Evolutionary conservation across 2,888 invertebrate species (phyloP).

Genomic region (Nomada ferruginata): DNA sequence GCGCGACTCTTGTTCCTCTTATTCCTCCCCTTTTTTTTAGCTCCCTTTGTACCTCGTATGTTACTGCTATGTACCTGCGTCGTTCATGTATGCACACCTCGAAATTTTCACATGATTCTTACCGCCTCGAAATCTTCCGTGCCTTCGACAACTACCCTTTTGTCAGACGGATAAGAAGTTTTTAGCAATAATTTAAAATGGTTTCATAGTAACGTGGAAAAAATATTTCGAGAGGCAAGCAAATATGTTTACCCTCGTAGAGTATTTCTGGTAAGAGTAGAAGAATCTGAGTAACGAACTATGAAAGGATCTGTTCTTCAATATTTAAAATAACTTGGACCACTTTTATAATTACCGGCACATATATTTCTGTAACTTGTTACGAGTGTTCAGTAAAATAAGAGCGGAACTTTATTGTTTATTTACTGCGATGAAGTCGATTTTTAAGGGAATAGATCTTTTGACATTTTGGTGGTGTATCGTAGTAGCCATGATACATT

Average conservation of each 20-base stretch:
- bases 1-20: conserved; percentile 19
- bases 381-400: too few species aligned
- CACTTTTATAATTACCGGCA: background rate
- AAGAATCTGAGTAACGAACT: background rate
- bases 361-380: background rate
- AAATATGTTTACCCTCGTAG: too few species aligned
- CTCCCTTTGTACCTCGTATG: conserved; percentile 18
- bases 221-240: too few species aligned
- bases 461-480: conserved; percentile 46
- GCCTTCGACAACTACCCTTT: too few species aligned
- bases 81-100: background rate
- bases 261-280: too few species aligned
- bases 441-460: conserved; percentile 8
- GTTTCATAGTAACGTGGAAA: too few species aligned
- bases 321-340: background rate
- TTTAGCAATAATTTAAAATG: too few species aligned
- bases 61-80: conserved; percentile 4
- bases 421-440: background rate
- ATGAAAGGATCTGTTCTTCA: background rate
- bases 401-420: background rate
- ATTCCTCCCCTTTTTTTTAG: conserved; percentile 1
- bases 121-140: background rate
- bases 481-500: conserved; percentile 34
- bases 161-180: too few species aligned
- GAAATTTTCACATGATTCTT: background rate